A percentile compares a stretch with the other conserved stretches of the same genome.
These are phyloP conservation scores for Sphaerodactylus townsendi DNA, from an alignment of 2,113 vertebrate species.

Conservation along the genomic window DNA sequence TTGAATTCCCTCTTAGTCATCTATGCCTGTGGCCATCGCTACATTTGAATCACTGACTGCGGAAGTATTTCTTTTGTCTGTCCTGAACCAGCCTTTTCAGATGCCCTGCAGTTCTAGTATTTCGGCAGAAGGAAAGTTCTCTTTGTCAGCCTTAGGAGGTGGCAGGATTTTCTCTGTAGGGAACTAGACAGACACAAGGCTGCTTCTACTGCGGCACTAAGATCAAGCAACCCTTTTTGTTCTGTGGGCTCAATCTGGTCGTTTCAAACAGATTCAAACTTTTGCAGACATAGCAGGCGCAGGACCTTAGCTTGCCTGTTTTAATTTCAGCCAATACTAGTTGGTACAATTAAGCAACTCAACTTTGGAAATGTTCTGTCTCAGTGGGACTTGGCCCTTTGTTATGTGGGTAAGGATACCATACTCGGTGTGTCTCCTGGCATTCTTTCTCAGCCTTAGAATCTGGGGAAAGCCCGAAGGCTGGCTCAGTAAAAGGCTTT, in stretches of 20 bases:
- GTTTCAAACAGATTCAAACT: neutral
- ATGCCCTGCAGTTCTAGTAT: too few species aligned
- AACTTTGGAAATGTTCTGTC: too few species aligned
- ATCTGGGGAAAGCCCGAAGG: conserved; percentile 17
- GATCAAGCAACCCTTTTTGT: too few species aligned
- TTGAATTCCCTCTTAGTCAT: too few species aligned
- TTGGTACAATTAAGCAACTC: neutral
- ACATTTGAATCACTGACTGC: too few species aligned
- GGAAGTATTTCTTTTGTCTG: too few species aligned
- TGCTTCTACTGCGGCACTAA: too few species aligned
- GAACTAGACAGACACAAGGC: too few species aligned
- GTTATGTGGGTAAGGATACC: conserved; percentile 22
- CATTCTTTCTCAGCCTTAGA: conserved; percentile 41
- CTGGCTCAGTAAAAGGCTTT: conserved; percentile 40
- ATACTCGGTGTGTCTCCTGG: conserved; percentile 46
- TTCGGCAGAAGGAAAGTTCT: too few species aligned
- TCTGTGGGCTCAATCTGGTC: neutral
- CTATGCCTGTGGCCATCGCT: too few species aligned
- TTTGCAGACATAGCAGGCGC: neutral
- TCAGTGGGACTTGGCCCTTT: neutral
- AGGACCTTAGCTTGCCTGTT: neutral
- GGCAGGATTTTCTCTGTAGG: neutral
- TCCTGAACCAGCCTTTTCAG: too few species aligned
- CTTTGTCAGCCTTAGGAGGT: neutral
- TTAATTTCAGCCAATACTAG: neutral